A percentile compares a stretch with the other conserved stretches of the same genome.
These are phyloP conservation scores for Selenia dentaria DNA, from an alignment of 2,888 invertebrate genomes.

Conservation along the genomic window DNA sequence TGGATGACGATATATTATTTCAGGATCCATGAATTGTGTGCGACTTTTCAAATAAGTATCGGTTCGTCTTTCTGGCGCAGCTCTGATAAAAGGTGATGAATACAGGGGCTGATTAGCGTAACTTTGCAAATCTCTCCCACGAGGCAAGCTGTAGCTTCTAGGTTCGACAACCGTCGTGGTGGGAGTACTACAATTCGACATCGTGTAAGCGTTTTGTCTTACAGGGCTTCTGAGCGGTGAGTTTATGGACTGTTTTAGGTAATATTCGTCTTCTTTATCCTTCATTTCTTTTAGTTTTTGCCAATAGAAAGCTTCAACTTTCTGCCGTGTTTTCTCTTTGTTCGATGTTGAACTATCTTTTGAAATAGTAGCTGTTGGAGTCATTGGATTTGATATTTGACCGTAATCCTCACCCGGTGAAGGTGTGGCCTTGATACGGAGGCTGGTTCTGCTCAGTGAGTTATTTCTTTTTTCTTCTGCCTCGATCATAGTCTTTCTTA, in stretches of 20 bases:
- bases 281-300: slow-evolving; percentile 87
- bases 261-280: slow-evolving; percentile 85
- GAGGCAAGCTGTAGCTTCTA: slow-evolving; percentile 62
- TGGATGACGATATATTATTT: slow-evolving; percentile 60
- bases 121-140: slow-evolving; percentile 51
- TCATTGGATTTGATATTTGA: slow-evolving; percentile 36
- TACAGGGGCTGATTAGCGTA: slow-evolving; percentile 50
- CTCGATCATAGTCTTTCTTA: slow-evolving; percentile 69
- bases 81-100: slow-evolving; percentile 57
- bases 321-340: slow-evolving; percentile 83
- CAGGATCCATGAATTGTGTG: slow-evolving; percentile 42
- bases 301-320: slow-evolving; percentile 88
- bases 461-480: slow-evolving; percentile 65
- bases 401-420: slow-evolving; percentile 43
- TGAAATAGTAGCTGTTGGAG: slow-evolving; percentile 21
- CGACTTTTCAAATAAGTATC: slow-evolving; percentile 60
- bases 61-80: slow-evolving; percentile 64
- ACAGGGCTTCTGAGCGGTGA: slow-evolving; percentile 40
- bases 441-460: slow-evolving; percentile 53
- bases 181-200: slow-evolving; percentile 54
- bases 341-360: slow-evolving; percentile 43
- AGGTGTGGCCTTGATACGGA: slow-evolving; percentile 47
- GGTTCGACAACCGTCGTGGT: slow-evolving; percentile 46
- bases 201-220: slow-evolving; percentile 37
- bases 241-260: slow-evolving; percentile 53